These are phyloP conservation scores for Triplophysa siluroides DNA, from an alignment of 2,113 vertebrate species.

Conservation along the genomic window DNA sequence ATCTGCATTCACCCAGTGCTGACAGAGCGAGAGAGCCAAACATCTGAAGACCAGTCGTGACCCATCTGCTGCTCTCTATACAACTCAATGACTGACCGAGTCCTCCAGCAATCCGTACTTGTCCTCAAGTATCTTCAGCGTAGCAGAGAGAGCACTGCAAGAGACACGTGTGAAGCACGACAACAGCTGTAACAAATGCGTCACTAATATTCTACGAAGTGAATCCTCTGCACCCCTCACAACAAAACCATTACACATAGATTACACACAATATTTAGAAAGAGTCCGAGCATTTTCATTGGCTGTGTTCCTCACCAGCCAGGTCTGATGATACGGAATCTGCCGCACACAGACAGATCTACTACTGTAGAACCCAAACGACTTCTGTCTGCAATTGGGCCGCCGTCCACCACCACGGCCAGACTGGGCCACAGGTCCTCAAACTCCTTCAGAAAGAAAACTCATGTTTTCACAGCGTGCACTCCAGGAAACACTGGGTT, in stretches of 20 bases:
- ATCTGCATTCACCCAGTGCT: too few species aligned
- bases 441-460: constrained; percentile 81
- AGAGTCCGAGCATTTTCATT: too few species aligned
- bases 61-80: neutral
- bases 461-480: neutral
- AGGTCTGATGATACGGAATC: constrained; percentile 84
- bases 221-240: too few species aligned
- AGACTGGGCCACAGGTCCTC: constrained; percentile 88
- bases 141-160: constrained; percentile 80
- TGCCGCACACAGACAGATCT: constrained; percentile 82
- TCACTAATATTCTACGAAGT: too few species aligned
- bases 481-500: neutral
- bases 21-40: neutral
- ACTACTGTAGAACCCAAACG: constrained; percentile 93
- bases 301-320: constrained; percentile 82
- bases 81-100: constrained; percentile 51
- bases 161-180: neutral
- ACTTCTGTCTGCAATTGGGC: constrained; percentile 82
- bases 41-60: too few species aligned
- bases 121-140: constrained; percentile 77
- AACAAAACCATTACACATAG: too few species aligned
- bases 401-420: constrained; percentile 87
- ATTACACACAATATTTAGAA: too few species aligned
- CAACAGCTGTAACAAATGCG: too few species aligned
- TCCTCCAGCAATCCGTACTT: constrained; percentile 80